A percentile compares a stretch with the other conserved stretches of the same genome.
Evolutionary conservation across 2,113 vertebrate genomes (phyloP).

Genomic region (Accipiter cooperii): DNA sequence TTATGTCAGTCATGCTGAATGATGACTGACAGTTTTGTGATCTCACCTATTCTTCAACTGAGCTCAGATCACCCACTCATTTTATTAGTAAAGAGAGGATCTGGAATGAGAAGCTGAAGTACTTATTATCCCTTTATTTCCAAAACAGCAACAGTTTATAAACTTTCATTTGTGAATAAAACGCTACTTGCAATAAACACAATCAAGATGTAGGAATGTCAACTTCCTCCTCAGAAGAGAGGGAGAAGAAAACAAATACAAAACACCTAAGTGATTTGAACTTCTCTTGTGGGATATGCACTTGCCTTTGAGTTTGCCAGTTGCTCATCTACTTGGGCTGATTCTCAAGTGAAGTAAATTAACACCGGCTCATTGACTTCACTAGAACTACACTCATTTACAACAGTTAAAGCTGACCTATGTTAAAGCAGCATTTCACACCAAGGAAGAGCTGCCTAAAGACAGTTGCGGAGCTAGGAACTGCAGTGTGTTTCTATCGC

Average conservation of each 20-base stretch:
- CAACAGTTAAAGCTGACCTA: not conserved
- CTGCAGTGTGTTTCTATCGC: not conserved
- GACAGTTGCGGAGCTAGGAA: not conserved
- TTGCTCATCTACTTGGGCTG: not conserved
- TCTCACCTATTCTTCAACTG: conserved; percentile 27
- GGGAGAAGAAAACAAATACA: not conserved
- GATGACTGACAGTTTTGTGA: conserved; percentile 57
- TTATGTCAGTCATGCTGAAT: conserved; percentile 54
- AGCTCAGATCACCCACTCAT: conserved; percentile 44
- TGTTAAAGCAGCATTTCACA: not conserved
- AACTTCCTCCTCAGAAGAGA: conserved; percentile 13
- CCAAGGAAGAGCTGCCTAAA: not conserved
- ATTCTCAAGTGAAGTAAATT: not conserved
- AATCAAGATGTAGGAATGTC: conserved; percentile 1
- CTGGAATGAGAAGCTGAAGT: conserved; percentile 39
- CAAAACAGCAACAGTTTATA: conserved; percentile 56
- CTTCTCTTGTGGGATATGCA: not conserved
- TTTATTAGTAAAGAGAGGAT: conserved; percentile 42
- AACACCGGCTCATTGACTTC: not conserved
- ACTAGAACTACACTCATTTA: not conserved
- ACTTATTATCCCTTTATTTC: conserved; percentile 59
- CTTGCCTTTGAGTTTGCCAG: not conserved
- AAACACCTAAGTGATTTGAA: not conserved
- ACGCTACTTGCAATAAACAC: conserved; percentile 49
- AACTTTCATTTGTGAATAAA: conserved; percentile 30